Conservation (phyloP, 2,888 invertebrate species). For the Sepiola atlantica region DNA sequence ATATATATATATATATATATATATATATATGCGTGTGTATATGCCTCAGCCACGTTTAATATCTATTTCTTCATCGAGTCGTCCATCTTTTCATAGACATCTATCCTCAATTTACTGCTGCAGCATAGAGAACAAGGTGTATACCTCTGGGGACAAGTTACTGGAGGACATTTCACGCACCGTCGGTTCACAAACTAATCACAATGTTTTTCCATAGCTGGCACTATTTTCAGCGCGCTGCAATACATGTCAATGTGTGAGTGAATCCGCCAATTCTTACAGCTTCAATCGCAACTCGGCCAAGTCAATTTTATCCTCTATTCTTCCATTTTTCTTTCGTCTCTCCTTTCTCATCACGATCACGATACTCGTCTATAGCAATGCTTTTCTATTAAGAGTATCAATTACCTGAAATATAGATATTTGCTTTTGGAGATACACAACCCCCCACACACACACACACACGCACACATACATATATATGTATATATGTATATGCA, state of each 20-base stretch:
- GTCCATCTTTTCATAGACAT: not conserved
- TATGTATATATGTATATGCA: too few species aligned
- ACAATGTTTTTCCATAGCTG: not conserved
- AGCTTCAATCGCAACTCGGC: too few species aligned
- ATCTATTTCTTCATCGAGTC: not conserved
- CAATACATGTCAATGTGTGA: conserved; percentile 7
- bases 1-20: too few species aligned
- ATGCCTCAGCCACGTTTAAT: not conserved
- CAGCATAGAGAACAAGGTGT: not conserved
- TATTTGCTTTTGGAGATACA: too few species aligned
- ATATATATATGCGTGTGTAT: too few species aligned
- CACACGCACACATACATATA: too few species aligned
- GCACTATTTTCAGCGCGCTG: not conserved
- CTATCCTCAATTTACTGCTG: not conserved
- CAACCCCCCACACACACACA: too few species aligned
- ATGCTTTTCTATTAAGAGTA: too few species aligned
- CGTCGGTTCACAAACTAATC: not conserved
- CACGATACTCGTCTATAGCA: too few species aligned
- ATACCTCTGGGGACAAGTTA: not conserved
- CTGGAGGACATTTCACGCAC: not conserved
- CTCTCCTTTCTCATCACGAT: not conserved
- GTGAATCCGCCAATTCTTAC: not conserved
- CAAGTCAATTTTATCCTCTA: not conserved
- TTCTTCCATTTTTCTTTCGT: not conserved
- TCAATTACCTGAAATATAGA: too few species aligned